These are phyloP conservation scores for Penaeus monodon DNA, from an alignment of 2,888 invertebrate species.

Conservation along the genomic window DNA sequence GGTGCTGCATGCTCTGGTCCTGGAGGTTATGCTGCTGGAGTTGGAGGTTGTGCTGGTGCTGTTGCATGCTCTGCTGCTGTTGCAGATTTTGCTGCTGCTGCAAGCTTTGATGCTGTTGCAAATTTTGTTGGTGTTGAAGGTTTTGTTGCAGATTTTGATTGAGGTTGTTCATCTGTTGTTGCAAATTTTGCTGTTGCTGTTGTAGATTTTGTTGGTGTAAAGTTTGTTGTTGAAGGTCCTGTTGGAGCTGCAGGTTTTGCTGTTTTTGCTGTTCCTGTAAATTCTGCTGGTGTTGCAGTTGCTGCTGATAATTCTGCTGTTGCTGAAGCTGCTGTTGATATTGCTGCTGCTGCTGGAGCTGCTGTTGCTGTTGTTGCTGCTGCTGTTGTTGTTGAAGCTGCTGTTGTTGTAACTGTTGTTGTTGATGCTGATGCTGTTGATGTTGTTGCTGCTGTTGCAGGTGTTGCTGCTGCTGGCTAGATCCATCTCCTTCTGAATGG, in stretches of 20 bases:
- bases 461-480: conserved; percentile 45
- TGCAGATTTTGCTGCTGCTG: neutral
- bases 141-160: neutral
- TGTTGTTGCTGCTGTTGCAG: conserved; percentile 29
- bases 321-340: conserved; percentile 40
- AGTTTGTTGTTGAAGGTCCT: conserved; percentile 27
- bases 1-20: conserved; percentile 45
- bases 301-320: conserved; percentile 38
- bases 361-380: conserved; percentile 36
- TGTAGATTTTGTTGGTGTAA: conserved; percentile 54
- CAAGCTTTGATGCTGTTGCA: neutral
- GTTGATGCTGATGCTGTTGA: conserved; percentile 19
- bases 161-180: neutral
- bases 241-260: conserved; percentile 41
- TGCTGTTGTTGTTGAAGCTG: conserved; percentile 39
- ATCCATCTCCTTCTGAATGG: conserved; percentile 60
- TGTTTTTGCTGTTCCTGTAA: conserved; percentile 36
- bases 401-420: conserved; percentile 18
- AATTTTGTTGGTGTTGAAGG: neutral
- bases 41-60: conserved; percentile 7
- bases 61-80: conserved; percentile 1
- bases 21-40: conserved; percentile 30
- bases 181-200: conserved; percentile 33
- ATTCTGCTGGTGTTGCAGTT: conserved; percentile 47
- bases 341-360: conserved; percentile 31